These are phyloP conservation scores for Agrenia bidenticulata DNA, from an alignment of 2,888 invertebrate species.

Conservation along the genomic window DNA sequence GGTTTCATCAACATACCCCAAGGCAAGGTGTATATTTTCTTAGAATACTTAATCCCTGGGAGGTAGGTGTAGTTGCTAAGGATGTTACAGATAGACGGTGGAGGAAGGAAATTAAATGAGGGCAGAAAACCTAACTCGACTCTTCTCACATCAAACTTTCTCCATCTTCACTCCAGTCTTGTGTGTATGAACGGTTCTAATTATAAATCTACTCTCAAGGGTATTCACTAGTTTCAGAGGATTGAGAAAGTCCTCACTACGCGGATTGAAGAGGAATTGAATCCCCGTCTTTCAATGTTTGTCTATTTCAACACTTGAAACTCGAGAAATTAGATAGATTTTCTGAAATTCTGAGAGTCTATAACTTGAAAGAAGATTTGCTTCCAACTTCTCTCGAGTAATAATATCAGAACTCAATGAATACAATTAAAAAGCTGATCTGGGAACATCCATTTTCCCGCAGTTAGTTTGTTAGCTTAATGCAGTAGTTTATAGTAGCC, in stretches of 20 bases:
- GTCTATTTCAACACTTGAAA: slow-evolving; percentile 10
- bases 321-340: slow-evolving; percentile 13
- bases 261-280: slow-evolving; percentile 13
- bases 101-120: slow-evolving; percentile 8
- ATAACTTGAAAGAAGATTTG: slow-evolving; percentile 5
- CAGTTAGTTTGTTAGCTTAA: background rate
- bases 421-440: slow-evolving; percentile 10
- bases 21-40: no score
- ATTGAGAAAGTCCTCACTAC: background rate
- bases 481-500: no score
- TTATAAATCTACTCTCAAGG: slow-evolving; percentile 19
- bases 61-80: no score
- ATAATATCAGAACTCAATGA: background rate
- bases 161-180: slow-evolving; percentile 14
- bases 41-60: no score
- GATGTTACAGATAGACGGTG: no score
- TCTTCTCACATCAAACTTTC: slow-evolving; percentile 12
- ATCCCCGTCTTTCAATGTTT: slow-evolving; percentile 14
- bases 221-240: slow-evolving; percentile 6
- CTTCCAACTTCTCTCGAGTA: background rate
- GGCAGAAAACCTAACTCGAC: slow-evolving; percentile 10
- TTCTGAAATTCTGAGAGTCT: no score
- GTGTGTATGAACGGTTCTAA: slow-evolving; percentile 16
- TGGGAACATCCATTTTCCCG: background rate
- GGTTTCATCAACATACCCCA: no score